Percentiles rank a stretch among this genome's conserved stretches.
Evolutionary conservation across 2,888 invertebrate species (phyloP).

Genomic region (Prostheceraeus crozeri): DNA sequence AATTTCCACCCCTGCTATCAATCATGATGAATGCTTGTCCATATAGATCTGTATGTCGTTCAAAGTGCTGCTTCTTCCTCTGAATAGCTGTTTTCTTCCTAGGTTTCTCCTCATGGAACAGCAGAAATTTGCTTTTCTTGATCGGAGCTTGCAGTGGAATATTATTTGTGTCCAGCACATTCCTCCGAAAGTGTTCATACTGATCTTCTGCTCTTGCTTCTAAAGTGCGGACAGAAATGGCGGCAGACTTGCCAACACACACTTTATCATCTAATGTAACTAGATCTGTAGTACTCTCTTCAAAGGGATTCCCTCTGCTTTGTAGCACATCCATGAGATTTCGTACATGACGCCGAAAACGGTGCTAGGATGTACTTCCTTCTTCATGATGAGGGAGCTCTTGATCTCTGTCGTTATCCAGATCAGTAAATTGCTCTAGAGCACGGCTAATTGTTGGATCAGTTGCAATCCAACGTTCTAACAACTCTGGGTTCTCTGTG

Average conservation of each 20-base stretch:
- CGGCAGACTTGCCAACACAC: conserved; percentile 20
- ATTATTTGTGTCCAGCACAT: conserved; percentile 33
- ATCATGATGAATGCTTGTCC: conserved; percentile 24
- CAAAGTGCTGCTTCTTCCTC: too few species aligned
- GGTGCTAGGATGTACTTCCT: conserved; percentile 36
- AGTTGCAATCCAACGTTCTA: conserved; percentile 31
- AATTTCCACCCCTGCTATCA: conserved; percentile 32
- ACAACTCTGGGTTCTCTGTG: conserved; percentile 35
- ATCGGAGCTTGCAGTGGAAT: conserved; percentile 32
- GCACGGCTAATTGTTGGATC: conserved; percentile 32
- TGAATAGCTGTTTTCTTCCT: too few species aligned
- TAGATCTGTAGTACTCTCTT: conserved; percentile 25
- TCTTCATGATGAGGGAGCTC: conserved; percentile 37
- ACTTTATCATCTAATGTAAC: conserved; percentile 31
- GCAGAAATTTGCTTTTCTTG: conserved; percentile 33
- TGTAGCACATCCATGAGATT: conserved; percentile 36
- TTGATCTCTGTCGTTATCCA: conserved; percentile 21
- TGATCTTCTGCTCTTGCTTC: conserved; percentile 27
- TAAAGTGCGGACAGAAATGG: conserved; percentile 26
- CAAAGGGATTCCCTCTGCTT: conserved; percentile 32
- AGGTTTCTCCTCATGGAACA: conserved; percentile 34
- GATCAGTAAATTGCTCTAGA: conserved; percentile 31
- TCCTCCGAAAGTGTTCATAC: conserved; percentile 20
- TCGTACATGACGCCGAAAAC: conserved; percentile 33
- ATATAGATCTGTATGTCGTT: conserved; percentile 22